Base-by-base conservation (phyloP, 2,797 vertebrate genomes). In the Sebastes minor region DNA sequence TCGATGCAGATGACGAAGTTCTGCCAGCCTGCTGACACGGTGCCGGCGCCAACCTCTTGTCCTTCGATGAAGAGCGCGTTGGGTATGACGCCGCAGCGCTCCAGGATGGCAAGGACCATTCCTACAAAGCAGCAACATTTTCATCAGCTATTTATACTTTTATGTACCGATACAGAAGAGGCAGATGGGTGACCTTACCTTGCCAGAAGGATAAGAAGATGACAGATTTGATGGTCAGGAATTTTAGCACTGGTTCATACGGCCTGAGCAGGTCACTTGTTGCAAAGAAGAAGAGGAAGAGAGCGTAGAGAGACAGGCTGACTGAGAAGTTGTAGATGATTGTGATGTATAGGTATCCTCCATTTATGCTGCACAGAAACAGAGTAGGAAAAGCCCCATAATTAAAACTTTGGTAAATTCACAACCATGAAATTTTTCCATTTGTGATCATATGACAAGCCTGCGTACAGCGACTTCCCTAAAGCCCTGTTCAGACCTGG, bases 161-260 rank as follows among this genome's bases (percentile, higher is more conserved):
- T 4, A 16, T 38, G 5, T 28, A 1, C 2, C 9, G 20, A 64
- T 6, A 5, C 4, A 9, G 62, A 72, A 23, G 28, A 23, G 4
- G 9, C 4, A 4, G 7, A 35, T 1, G 2, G 18, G 9, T 22
- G 9, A 25, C n/a, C 83, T 80, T 59, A 91, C 98, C 98, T 96
- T 99, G 98, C 98, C 98, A 99, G 94, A 99, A 99, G 16, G 98
- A 99, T 59, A 99, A 95, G 93, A 99, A 99, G 89, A 99, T 98
- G 93, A 99, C 96, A 0, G 98, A 98, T 88, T 99, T 99, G 91
- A 99, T 98, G 55, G 98, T 99, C 90, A 99, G 96, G 88, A 99
- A 99, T 91, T 99, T 99, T 71, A 99, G 97, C 38, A 98, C 95
- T 0, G 98, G 98, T 67, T 98, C 95, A 2, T 96, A 99, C 0